These are phyloP conservation scores for Poecile montanus DNA, from an alignment of 2,797 vertebrate species.

Conservation along the genomic window DNA sequence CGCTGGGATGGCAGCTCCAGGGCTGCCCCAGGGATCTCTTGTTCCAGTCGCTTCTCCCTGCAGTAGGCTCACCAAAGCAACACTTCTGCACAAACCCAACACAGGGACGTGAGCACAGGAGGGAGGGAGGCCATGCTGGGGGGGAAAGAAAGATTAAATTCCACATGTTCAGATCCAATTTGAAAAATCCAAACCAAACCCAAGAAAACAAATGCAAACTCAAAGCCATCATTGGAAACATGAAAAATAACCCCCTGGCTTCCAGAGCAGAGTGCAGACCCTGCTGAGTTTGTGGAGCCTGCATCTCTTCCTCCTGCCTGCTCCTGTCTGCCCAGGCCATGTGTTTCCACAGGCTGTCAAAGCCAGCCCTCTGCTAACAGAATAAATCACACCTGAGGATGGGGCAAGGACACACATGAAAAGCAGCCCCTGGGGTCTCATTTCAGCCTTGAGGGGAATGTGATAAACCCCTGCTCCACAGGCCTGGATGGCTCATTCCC, in stretches of 20 bases:
- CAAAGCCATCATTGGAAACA: neutral
- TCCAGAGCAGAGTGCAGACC: neutral
- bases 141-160: neutral
- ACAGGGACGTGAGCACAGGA: neutral
- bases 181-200: neutral
- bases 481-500: neutral
- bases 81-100: constrained; percentile 14
- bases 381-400: neutral
- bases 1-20: neutral
- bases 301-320: neutral
- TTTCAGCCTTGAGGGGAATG: neutral
- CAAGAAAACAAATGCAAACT: neutral
- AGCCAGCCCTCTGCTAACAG: neutral
- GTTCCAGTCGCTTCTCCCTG: neutral
- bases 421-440: neutral
- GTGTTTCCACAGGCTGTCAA: neutral
- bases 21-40: neutral
- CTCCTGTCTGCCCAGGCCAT: neutral
- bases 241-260: neutral
- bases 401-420: neutral
- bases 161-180: neutral
- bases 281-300: neutral
- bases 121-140: neutral
- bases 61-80: neutral
- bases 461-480: neutral